Base-by-base conservation (phyloP, 2,113 vertebrate genomes). In the Pionites leucogaster region DNA sequence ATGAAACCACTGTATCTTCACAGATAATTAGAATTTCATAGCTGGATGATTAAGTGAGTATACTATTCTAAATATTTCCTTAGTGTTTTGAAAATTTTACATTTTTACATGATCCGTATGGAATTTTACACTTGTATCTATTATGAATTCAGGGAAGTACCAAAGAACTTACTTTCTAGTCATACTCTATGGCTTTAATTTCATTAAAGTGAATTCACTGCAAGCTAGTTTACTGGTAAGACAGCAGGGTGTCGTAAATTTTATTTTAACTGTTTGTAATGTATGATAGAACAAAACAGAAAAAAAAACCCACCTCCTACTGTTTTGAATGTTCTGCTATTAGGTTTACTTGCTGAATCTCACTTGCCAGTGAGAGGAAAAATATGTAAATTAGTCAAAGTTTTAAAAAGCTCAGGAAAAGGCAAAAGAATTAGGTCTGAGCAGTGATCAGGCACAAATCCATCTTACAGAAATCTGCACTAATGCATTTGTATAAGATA, bases 161-260 rank as follows among this genome's bases (percentile, higher is more conserved):
- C 84, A 95, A 93, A 97, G 47, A 46, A 80, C 53, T 86, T 81
- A 57, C 33, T 93, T 57, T 95, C 62, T 49, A 81, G 68, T 95
- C 65, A 91, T 90, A 90, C 11, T 82, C 31, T 57, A 67, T 57
- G 44, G 69, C 35, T 97, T 97, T 97, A 96, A 96, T 97, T 98
- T 97, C 82, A 96, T 97, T 95, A 98, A 94, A 91, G 52, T 13
- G 88, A 98, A 97, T 95, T 96, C 82, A 96, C 91, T 96, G 76
- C 76, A 93, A 92, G 46, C 20, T 95, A 67, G 3, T 95, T 96
- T 97, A 91, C 65, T 94, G 52, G 88, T 86, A 92, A 97, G 89
- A 86, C 70, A 82, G 55, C 28, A 92, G 52, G 33, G 63, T 95
- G 82, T 35, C 75, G 11, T 97, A 98, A 97, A 97, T 97, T 98